Conservation (phyloP, 2,888 invertebrate genomes). For the Plutella xylostella region DNA sequence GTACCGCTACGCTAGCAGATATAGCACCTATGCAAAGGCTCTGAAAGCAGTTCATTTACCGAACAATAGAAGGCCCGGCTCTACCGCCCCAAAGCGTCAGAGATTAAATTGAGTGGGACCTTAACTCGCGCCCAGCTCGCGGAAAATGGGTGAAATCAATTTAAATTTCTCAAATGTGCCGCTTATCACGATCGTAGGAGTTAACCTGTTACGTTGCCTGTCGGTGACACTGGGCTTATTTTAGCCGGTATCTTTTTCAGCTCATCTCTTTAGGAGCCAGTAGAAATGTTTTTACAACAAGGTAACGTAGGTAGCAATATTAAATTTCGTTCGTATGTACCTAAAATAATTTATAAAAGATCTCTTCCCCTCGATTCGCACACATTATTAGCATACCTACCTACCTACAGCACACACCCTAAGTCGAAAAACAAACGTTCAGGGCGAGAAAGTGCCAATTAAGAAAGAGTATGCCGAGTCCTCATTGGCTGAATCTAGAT, state of each 20-base stretch:
- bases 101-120: constrained; percentile 63
- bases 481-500: constrained; percentile 46
- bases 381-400: too few relatives aligned
- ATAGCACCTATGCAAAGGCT: constrained; percentile 11
- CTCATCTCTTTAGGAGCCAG: background rate
- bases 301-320: too few relatives aligned
- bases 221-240: constrained; percentile 14
- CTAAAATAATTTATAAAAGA: too few relatives aligned
- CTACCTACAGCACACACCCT: too few relatives aligned
- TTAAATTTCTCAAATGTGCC: constrained; percentile 67
- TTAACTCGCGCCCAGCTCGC: constrained; percentile 53
- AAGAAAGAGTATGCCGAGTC: constrained; percentile 33
- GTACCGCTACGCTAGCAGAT: constrained; percentile 1
- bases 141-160: constrained; percentile 69
- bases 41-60: constrained; percentile 57
- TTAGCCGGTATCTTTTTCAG: background rate
- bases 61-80: constrained; percentile 55
- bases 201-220: constrained; percentile 26
- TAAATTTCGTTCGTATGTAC: too few relatives aligned
- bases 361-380: too few relatives aligned
- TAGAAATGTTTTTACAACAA: too few relatives aligned
- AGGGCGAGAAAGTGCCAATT: constrained; percentile 39
- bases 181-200: constrained; percentile 57
- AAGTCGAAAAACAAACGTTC: too few relatives aligned
- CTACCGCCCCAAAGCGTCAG: constrained; percentile 48